These are phyloP conservation scores for Lycopodina hypogea DNA, from an alignment of 37 sponge, comb jelly and placozoan species.

Conservation along the genomic window DNA sequence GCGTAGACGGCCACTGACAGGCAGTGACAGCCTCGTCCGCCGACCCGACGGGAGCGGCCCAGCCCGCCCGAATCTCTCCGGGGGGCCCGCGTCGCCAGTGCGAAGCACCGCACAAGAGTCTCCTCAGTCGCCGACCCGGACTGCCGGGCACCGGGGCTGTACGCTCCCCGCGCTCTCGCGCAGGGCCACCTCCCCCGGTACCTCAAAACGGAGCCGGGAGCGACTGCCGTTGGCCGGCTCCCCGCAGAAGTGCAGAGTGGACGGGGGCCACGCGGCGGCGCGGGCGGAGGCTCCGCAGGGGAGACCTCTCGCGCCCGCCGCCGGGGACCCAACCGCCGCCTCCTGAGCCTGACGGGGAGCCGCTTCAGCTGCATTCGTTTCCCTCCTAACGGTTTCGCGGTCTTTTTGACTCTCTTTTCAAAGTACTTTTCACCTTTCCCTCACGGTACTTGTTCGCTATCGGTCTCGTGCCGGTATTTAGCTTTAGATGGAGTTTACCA, in stretches of 20 bases:
- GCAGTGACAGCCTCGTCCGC: neutral
- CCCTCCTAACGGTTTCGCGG: conserved; percentile 79
- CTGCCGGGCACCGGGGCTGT: conserved; percentile 12
- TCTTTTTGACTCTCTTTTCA: conserved; percentile 82
- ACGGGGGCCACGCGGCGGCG: conserved; percentile 21
- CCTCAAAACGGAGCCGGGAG: conserved; percentile 13
- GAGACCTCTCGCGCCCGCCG: neutral
- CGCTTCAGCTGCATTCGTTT: conserved; percentile 55
- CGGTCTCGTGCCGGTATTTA: conserved; percentile 62
- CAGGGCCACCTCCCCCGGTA: conserved; percentile 17
- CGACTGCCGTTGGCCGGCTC: conserved; percentile 37
- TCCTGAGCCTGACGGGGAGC: conserved; percentile 21
- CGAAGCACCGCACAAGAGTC: conserved; percentile 5
- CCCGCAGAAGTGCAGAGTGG: conserved; percentile 5
- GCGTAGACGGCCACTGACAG: conserved; percentile 22
- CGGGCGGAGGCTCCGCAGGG: no score
- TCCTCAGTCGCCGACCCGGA: conserved; percentile 13
- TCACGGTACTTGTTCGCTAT: conserved; percentile 74
- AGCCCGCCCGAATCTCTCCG: no score
- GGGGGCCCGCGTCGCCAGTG: conserved; percentile 13
- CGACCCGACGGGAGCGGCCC: conserved; percentile 17
- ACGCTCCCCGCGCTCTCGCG: conserved; percentile 4
- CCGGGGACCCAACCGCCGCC: neutral
- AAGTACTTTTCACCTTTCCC: conserved; percentile 81
- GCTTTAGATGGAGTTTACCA: conserved; percentile 80